Base-by-base conservation (phyloP, 2,113 vertebrate genomes). In the Cisticola juncidis region DNA sequence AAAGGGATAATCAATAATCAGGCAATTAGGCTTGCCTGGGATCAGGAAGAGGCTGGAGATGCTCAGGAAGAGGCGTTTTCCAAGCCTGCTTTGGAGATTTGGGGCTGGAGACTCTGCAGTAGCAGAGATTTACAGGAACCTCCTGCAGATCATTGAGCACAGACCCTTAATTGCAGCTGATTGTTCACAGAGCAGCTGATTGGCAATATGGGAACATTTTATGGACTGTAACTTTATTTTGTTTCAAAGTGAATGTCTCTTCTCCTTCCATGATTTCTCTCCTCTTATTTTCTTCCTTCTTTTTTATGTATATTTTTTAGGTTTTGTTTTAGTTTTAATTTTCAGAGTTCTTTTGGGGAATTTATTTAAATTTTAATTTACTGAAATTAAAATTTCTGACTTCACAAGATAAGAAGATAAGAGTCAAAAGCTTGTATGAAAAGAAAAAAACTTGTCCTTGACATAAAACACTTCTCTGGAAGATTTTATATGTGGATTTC, bases 1-100 rank as follows among this genome's bases (percentile, higher is more conserved):
- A 84, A 50, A 76, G 91, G 68, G 69, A 85, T 95, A 72, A 95
- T 96, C 94, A 95, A 95, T 95, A 95, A 96, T 94, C 78, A 87
- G 81, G 84, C 87, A 95, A 92, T 96, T 91, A 95, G 81, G 38
- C 58, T 53, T 79, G 65, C 61, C 48, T 68, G 57, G 66, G 45
- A 84, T 53, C 36, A 36, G 76, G 60, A 87, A 42, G 65, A 82
- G 76, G 24, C 57, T 53, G 33, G 45, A 81, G 64, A 62, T 26
- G 3, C 40, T 80, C 45, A 65, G 50, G 42, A 77, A 56, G 60
- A 66, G 54, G 50, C 1, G 1, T 72, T 94, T 91, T 58, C 80
- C 51, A 81, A 81, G 42, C 26, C 14, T 36, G 44, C 42, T 79
- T 94, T 65, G 58, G 57, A 91, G 45, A 54, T 20, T 40, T 11